A percentile compares a stretch with the other conserved stretches of the same genome.
Conservation (phyloP, 2,797 vertebrate genomes). For the Melanitta fusca region DNA sequence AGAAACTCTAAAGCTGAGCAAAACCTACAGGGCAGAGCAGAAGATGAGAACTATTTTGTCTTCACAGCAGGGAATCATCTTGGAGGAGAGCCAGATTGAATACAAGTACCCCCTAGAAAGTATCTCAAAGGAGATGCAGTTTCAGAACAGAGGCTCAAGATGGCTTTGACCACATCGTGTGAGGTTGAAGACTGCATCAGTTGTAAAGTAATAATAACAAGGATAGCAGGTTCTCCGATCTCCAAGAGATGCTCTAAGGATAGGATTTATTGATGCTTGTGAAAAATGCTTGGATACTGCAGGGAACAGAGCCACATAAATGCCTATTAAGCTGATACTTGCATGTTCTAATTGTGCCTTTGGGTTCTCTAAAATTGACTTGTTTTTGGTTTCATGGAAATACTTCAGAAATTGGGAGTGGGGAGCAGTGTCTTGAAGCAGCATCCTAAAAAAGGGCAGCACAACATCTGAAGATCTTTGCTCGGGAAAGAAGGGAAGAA, state of each 20-base stretch:
- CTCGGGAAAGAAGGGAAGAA: background rate
- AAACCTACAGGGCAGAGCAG: background rate
- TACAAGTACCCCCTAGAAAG: background rate
- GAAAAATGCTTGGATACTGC: background rate
- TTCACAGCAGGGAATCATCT: background rate
- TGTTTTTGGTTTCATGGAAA: constrained; percentile 57
- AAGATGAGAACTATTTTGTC: background rate
- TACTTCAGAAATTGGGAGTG: background rate
- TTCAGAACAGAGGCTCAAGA: background rate
- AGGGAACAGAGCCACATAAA: constrained; percentile 15
- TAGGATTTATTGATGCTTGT: background rate
- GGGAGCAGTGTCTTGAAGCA: background rate
- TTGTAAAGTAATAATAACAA: background rate
- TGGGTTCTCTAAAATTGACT: constrained; percentile 61
- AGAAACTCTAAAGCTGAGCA: background rate
- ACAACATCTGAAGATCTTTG: background rate
- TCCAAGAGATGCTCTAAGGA: background rate
- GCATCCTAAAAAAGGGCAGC: background rate
- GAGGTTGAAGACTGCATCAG: background rate
- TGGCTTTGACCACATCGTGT: background rate
- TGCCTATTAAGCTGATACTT: constrained; percentile 31
- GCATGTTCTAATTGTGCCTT: constrained; percentile 55
- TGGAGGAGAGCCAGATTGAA: background rate
- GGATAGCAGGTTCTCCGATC: background rate
- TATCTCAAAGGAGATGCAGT: background rate